A percentile compares a stretch with the other conserved stretches of the same genome.
phyloP scores from a whole-genome alignment of 2,113 vertebrate genomes.

The Archocentrus centrarchus region DNA sequence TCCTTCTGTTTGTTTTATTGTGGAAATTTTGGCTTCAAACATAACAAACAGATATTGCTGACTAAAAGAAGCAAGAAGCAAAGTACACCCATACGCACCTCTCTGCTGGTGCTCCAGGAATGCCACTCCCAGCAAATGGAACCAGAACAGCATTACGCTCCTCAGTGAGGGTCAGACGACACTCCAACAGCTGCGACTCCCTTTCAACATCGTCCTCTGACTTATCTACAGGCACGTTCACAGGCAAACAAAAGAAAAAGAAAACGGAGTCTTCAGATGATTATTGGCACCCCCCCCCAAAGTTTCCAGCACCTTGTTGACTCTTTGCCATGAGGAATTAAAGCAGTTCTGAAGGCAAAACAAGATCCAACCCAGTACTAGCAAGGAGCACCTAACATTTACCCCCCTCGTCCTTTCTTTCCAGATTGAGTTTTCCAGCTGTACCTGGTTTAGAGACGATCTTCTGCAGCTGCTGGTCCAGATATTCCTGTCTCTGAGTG shows the following conservation, averaged over 20 bases:
- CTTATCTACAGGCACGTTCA: slow-evolving; percentile 83
- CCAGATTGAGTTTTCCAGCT: background rate
- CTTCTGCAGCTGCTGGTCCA: slow-evolving; percentile 94
- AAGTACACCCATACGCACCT: slow-evolving; percentile 77
- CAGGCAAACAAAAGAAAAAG: background rate
- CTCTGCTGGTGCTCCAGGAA: slow-evolving; percentile 92
- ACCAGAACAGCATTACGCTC: slow-evolving; percentile 94
- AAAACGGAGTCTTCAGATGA: no score
- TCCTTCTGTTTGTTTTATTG: background rate
- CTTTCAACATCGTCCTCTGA: slow-evolving; percentile 91
- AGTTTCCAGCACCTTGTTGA: background rate
- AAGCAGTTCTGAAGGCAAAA: background rate
- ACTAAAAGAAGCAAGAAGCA: background rate
- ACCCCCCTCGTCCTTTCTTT: background rate
- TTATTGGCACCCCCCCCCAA: background rate
- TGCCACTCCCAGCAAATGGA: slow-evolving; percentile 93
- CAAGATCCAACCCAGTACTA: accelerated
- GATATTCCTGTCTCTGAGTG: slow-evolving; percentile 93
- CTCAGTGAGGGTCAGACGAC: slow-evolving; percentile 92
- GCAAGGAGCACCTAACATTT: background rate
- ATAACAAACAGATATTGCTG: background rate
- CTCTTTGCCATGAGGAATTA: background rate
- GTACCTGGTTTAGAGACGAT: slow-evolving; percentile 86
- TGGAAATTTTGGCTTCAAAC: background rate
- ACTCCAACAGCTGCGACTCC: slow-evolving; percentile 92